Evolutionary conservation across 2,113 vertebrate genomes (phyloP), one percentile per base, ranked within the genome.

Genomic region (Archocentrus centrarchus): DNA sequence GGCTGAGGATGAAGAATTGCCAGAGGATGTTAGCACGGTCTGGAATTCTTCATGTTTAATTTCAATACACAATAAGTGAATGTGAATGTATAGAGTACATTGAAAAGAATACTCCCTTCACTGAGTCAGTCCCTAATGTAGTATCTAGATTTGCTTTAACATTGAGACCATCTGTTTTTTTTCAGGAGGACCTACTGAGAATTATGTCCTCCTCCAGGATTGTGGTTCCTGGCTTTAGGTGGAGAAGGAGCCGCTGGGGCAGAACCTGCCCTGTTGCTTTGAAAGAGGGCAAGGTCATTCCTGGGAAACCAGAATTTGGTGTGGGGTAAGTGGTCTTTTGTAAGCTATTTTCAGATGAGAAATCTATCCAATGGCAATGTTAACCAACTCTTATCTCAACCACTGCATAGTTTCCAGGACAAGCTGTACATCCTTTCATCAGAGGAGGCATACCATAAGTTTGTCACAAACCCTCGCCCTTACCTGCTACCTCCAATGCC

Each of bases 401-500:
- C 57, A 17, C 17, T 84, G 1, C 37, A 41, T 92, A 99, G 98
- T 88, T 99, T 99, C 89, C 94, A 97, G 96, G 98, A 97, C 94
- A 99, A 97, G 95, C 93, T 99, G 62, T 99, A 98, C 3, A 1
- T 97, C 41, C 91, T 98, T 50, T 98, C 98, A 47, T 97, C 97
- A 39, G 86, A 95, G 85, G 97, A 97, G 79, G 94, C 97, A 61
- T 47, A 96, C 73, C 95, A 95, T 58, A 92, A 92, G 60, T 99
- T 99, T 86, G 83, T 94, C 47, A 58, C 83, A 83, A 99, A 97
- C 88, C 98, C 98, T 47, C 94, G 97, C 13, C 91, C 84, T 32
- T 99, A 97, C 87, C 94, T 99, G n/a, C 94, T 97, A 37, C 97
- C 97, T 50, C 98, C 97, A 27, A 97, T 98, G 97, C 98, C 98